Evolutionary conservation across 2,888 invertebrate genomes (phyloP), one percentile per base, ranked within the genome.

Genomic region (Chymomyza procnemis): DNA sequence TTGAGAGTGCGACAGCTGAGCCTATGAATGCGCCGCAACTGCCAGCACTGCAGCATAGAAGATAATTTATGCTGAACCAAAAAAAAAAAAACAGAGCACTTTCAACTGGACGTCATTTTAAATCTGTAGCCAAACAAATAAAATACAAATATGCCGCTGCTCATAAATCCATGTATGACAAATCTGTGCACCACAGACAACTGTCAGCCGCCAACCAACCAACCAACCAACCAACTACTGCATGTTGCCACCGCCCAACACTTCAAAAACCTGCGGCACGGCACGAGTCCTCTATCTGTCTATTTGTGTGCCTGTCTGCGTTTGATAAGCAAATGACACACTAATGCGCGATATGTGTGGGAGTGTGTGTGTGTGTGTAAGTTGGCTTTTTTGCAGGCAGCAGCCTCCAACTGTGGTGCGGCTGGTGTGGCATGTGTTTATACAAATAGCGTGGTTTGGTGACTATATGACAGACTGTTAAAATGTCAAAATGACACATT

Each of bases 401-500:
- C 86, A 85, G 81, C 85, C 71, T 85, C 85, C 70, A 18, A 41
- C 8, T 66, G n/a, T 56, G 34, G 16, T 52, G 26, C 3, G 26
- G 26, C 26, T 6, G 8, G 26, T 26, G 26, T 12, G 30, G 19
- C 65, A 9, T 76, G 59, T 71, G 52, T 68, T 58, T 73, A 67
- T 69, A 71, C 76, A 76, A 77, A 80, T 85, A 73, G 71, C 74
- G 81, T 76, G 85, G 76, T 81, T 80, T 75, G 73, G 77, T 74
- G 76, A 76, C 73, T 76, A 79, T 73, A 81, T 81, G 87, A 84
- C 85, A 81, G 86, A 83, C 83, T 84, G 87, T 84, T 86, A 84
- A 84, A 86, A 84, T 81, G 87, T 86, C 83, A 84, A 84, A 83
- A 79, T 86, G 86, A 84, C 86, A 84, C 85, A 84, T 84, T 84